phyloP scores from a whole-genome alignment of 2,888 invertebrate species.

The Melolontha melolontha region DNA sequence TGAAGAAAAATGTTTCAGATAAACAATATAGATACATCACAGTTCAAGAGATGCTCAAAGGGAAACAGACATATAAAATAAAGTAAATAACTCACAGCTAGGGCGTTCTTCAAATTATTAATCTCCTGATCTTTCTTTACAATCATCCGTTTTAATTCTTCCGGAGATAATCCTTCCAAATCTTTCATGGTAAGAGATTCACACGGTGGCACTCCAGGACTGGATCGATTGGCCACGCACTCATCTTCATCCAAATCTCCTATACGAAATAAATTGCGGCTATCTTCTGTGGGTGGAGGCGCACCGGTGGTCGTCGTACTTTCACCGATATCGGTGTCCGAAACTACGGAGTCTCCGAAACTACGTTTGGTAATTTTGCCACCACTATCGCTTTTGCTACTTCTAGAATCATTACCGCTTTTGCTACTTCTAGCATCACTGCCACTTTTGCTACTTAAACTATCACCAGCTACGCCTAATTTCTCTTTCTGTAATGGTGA shows the following conservation, averaged over 20 bases:
- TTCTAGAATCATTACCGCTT: too few relatives aligned
- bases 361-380: conserved; percentile 8
- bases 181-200: neutral
- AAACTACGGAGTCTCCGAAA: neutral
- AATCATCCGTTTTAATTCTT: conserved; percentile 44
- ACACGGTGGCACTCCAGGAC: neutral
- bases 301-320: conserved; percentile 14
- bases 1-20: too few relatives aligned
- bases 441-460: conserved; percentile 8
- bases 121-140: conserved; percentile 48
- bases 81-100: conserved; percentile 43
- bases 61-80: neutral
- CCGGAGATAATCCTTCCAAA: conserved; percentile 32
- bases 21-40: too few relatives aligned
- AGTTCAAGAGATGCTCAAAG: too few relatives aligned
- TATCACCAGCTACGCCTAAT: conserved; percentile 6
- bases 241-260: neutral
- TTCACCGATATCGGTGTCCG: neutral
- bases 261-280: conserved; percentile 21
- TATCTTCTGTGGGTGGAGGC: conserved; percentile 14
- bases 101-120: conserved; percentile 45
- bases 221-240: neutral
- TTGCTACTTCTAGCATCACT: conserved; percentile 2
- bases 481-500: conserved; percentile 9
- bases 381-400: conserved; percentile 15